Evolutionary conservation across 2,113 vertebrate species (phyloP).

Genomic region (Phyllopteryx taeniolatus): DNA sequence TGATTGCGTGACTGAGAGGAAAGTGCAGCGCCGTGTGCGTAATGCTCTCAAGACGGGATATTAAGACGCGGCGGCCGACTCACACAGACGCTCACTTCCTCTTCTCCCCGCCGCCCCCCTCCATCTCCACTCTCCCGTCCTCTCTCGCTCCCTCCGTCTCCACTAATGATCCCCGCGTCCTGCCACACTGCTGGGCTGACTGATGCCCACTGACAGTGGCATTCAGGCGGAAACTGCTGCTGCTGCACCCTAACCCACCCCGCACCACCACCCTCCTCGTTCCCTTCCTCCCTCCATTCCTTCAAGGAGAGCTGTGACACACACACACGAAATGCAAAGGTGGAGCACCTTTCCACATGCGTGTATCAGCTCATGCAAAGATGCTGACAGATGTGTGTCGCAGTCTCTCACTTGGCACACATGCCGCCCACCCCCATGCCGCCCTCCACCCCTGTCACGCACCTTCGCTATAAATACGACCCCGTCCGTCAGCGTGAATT

Average conservation of each 20-base stretch:
- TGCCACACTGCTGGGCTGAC: slow-evolving; percentile 70
- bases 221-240: slow-evolving; percentile 68
- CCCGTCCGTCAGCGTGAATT: slow-evolving; percentile 42
- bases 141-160: slow-evolving; percentile 57
- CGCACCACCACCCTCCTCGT: neutral
- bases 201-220: slow-evolving; percentile 76
- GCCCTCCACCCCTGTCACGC: slow-evolving; percentile 30
- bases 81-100: slow-evolving; percentile 52
- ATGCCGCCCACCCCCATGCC: slow-evolving; percentile 6
- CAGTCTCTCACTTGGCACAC: slow-evolving; percentile 15
- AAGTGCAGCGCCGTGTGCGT: slow-evolving; percentile 72
- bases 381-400: slow-evolving; percentile 52
- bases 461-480: slow-evolving; percentile 43
- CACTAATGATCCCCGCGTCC: slow-evolving; percentile 74
- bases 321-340: slow-evolving; percentile 51
- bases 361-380: slow-evolving; percentile 48
- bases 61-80: slow-evolving; percentile 62
- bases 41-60: slow-evolving; percentile 76
- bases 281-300: slow-evolving; percentile 6
- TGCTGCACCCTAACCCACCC: slow-evolving; percentile 35
- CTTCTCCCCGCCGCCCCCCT: slow-evolving; percentile 26
- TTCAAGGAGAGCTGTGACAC: slow-evolving; percentile 56
- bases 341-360: slow-evolving; percentile 49
- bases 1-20: slow-evolving; percentile 73
- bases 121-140: slow-evolving; percentile 53